Conservation (phyloP, 2,888 invertebrate genomes). For the Phorcus lineatus region DNA sequence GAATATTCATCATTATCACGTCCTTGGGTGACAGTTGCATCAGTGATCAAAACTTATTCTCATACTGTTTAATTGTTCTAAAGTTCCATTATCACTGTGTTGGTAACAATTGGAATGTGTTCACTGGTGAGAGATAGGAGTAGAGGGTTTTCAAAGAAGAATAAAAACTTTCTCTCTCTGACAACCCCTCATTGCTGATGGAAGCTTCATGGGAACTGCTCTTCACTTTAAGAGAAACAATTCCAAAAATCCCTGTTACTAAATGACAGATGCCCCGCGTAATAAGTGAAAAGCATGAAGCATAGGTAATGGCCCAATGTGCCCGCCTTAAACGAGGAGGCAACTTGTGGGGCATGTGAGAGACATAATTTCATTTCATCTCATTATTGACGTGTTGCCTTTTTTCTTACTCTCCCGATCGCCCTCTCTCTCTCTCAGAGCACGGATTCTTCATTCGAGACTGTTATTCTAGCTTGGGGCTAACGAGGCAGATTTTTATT, state of each 20-base stretch:
- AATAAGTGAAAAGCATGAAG: not conserved
- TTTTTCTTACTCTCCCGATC: slow-evolving; percentile 23
- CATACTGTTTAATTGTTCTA: no score
- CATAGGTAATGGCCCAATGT: slow-evolving; percentile 14
- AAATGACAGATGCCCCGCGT: slow-evolving; percentile 26
- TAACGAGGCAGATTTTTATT: slow-evolving; percentile 25
- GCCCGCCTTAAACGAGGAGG: slow-evolving; percentile 16
- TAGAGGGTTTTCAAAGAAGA: not conserved
- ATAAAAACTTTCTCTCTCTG: slow-evolving; percentile 1
- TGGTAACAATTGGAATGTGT: no score
- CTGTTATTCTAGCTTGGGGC: slow-evolving; percentile 14
- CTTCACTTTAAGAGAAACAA: slow-evolving; percentile 7
- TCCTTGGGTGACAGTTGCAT: not conserved
- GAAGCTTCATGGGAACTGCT: not conserved
- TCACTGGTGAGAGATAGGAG: no score
- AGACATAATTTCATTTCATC: slow-evolving; percentile 41
- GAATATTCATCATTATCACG: slow-evolving; percentile 10
- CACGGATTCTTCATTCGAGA: slow-evolving; percentile 19
- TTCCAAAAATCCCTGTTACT: slow-evolving; percentile 26
- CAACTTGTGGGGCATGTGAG: slow-evolving; percentile 27
- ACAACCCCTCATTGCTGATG: slow-evolving; percentile 1
- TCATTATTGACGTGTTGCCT: slow-evolving; percentile 32
- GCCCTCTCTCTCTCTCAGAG: slow-evolving; percentile 21
- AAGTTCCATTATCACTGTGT: no score
- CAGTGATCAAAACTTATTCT: no score